These are phyloP conservation scores for Mellivora capensis DNA, from an alignment of 2,113 vertebrate genomes.

Conservation along the genomic window DNA sequence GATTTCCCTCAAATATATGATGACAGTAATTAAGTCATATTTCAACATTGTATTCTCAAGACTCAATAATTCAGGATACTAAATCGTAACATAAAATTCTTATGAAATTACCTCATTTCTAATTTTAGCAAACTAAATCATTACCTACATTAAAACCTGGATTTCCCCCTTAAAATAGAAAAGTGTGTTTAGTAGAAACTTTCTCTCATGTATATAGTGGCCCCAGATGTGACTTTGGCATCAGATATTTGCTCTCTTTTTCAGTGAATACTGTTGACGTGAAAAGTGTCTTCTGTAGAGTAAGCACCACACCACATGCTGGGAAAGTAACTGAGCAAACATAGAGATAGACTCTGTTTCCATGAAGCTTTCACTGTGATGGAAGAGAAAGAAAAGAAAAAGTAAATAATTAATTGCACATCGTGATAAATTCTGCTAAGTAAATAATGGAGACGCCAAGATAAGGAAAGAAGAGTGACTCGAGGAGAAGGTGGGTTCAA, in stretches of 20 bases:
- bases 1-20: constrained; percentile 60
- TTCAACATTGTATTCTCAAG: constrained; percentile 18
- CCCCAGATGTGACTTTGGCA: constrained; percentile 47
- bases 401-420: background rate
- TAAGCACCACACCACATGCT: background rate
- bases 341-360: background rate
- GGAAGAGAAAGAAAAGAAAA: background rate
- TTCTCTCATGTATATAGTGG: background rate
- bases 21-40: constrained; percentile 63
- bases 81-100: constrained; percentile 67
- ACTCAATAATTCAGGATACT: constrained; percentile 63
- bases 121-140: constrained; percentile 58
- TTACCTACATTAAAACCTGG: constrained; percentile 44
- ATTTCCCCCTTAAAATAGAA: background rate
- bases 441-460: background rate
- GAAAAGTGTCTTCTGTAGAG: background rate
- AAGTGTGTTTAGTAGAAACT: background rate
- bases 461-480: background rate
- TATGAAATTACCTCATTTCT: constrained; percentile 67
- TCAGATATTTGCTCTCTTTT: background rate
- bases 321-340: background rate
- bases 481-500: background rate
- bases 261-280: background rate
- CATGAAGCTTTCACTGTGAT: background rate
- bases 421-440: background rate